A percentile compares a stretch with the other conserved stretches of the same genome.
These are phyloP conservation scores for Acrossocheilus fasciatus DNA, from an alignment of 2,797 vertebrate species.

Conservation along the genomic window DNA sequence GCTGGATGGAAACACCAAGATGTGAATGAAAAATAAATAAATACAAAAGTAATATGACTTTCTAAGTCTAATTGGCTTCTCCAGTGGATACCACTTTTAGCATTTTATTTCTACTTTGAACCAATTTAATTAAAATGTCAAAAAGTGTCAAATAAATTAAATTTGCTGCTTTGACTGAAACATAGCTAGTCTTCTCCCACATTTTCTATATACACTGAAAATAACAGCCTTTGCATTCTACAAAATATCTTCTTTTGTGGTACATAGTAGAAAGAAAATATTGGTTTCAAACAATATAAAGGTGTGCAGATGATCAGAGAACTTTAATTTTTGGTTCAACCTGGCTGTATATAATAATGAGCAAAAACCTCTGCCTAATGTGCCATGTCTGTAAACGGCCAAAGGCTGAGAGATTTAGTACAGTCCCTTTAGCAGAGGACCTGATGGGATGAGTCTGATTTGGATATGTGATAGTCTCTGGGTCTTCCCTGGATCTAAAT, in stretches of 20 bases:
- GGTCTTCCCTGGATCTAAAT: slow-evolving; percentile 59
- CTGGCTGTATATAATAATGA: neutral
- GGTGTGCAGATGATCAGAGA: neutral
- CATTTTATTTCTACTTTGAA: neutral
- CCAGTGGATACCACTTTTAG: neutral
- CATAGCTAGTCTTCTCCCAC: neutral
- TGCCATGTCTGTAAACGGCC: slow-evolving; percentile 37
- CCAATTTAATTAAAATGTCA: neutral
- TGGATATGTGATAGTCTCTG: slow-evolving; percentile 51
- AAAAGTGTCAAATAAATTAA: neutral
- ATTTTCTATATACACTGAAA: neutral
- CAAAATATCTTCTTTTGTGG: neutral
- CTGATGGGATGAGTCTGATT: slow-evolving; percentile 37
- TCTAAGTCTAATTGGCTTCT: neutral
- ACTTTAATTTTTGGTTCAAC: neutral
- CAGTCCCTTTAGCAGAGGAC: slow-evolving; percentile 41
- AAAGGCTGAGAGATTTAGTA: slow-evolving; percentile 20
- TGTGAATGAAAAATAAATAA: neutral
- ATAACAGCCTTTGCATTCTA: neutral
- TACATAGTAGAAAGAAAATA: neutral
- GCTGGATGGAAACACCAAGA: neutral
- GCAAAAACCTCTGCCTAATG: slow-evolving; percentile 9
- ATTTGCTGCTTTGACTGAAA: neutral
- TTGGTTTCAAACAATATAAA: neutral
- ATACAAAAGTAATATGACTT: neutral